Conservation (phyloP, 2,888 invertebrate genomes). For the Mylabris sibirica region DNA sequence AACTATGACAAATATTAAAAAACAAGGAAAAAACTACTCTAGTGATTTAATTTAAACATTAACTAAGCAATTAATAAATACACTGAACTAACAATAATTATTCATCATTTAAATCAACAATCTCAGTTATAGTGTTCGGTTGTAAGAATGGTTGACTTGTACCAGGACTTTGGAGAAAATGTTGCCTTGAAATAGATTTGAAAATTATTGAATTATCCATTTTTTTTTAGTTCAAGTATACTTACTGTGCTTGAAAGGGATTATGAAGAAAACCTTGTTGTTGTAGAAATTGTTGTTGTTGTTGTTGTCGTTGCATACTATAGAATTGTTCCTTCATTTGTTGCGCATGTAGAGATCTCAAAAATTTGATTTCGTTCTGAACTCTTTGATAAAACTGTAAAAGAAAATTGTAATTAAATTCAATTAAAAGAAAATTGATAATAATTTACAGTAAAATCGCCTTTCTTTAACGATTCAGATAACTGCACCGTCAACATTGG, state of each 20-base stretch:
- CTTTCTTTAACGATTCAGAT: conserved; percentile 65
- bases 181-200: background rate
- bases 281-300: background rate
- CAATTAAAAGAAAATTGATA: background rate
- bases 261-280: background rate
- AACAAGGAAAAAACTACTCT: background rate
- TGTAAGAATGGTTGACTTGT: background rate
- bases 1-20: background rate
- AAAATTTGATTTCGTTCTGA: conserved; percentile 49
- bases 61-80: background rate
- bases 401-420: conserved; percentile 19
- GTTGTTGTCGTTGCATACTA: conserved; percentile 18
- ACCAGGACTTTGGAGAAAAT: background rate
- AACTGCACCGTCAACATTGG: conserved; percentile 66
- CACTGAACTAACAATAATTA: background rate
- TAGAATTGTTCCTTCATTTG: conserved; percentile 37
- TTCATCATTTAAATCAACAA: conserved; percentile 11
- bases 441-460: conserved; percentile 48
- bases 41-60: background rate
- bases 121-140: background rate
- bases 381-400: conserved; percentile 51
- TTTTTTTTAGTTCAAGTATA: background rate
- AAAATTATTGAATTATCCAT: background rate
- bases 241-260: background rate
- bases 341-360: conserved; percentile 46